Conservation (phyloP, 2,888 invertebrate genomes). For the Holacanthella duospinosa region DNA sequence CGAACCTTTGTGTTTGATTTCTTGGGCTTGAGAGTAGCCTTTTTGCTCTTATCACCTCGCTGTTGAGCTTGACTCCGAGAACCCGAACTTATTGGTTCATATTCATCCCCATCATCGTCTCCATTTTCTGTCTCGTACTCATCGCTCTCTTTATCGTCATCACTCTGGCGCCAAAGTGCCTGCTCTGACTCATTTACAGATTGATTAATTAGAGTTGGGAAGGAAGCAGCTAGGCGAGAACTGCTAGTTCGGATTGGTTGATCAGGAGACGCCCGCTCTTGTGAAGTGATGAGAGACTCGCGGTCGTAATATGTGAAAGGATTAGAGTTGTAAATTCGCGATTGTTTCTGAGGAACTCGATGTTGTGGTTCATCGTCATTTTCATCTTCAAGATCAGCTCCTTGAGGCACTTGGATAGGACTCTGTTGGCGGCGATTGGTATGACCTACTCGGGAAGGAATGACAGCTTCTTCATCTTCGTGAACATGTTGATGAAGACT, state of each 20-base stretch:
- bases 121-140: background rate
- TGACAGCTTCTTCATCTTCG: background rate
- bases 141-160: background rate
- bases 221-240: too few relatives aligned
- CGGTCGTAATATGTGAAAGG: background rate
- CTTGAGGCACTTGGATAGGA: background rate
- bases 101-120: background rate
- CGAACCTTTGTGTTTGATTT: too few relatives aligned
- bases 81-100: too few relatives aligned
- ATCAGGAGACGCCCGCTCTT: background rate
- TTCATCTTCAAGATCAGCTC: background rate
- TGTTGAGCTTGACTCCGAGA: too few relatives aligned
- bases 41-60: background rate
- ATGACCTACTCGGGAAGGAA: background rate
- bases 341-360: background rate
- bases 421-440: background rate
- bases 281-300: background rate
- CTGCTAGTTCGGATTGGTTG: background rate
- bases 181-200: background rate
- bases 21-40: background rate
- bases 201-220: background rate
- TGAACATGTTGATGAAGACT: background rate
- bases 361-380: background rate
- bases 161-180: background rate
- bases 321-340: background rate